A percentile compares a stretch with the other conserved stretches of the same genome.
Evolutionary conservation across 1,140 invertebrate species (phyloP).

Genomic region (Platyura marginata): DNA sequence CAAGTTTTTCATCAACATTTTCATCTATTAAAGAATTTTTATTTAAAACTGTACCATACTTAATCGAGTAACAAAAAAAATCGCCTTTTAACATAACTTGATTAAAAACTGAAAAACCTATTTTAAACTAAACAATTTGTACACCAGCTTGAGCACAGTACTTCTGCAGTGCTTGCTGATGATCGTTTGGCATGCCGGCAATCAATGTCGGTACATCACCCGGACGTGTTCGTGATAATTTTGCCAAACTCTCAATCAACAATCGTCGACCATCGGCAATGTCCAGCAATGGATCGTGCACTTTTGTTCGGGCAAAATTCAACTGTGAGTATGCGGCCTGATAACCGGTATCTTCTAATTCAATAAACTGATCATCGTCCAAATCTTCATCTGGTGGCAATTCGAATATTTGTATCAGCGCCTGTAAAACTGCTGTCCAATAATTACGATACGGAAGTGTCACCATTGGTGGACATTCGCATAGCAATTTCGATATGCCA

Average conservation of each 20-base stretch:
- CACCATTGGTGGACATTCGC: slow-evolving; percentile 39
- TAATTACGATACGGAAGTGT: slow-evolving; percentile 11
- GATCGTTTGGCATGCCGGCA: slow-evolving; percentile 10
- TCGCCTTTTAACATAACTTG: too few species aligned
- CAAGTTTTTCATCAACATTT: too few species aligned
- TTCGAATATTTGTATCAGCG: slow-evolving; percentile 73
- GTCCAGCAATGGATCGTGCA: slow-evolving; percentile 47
- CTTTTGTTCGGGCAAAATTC: slow-evolving; percentile 56
- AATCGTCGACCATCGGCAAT: slow-evolving; percentile 45
- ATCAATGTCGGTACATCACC: slow-evolving; percentile 33
- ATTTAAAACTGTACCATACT: too few species aligned
- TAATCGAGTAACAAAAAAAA: too few species aligned
- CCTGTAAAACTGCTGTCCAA: slow-evolving; percentile 37
- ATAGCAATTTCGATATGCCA: slow-evolving; percentile 70
- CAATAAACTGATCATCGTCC: slow-evolving; percentile 72
- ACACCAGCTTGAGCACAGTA: slow-evolving; percentile 20
- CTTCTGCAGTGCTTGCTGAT: slow-evolving; percentile 19
- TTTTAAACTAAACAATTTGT: slow-evolving; percentile 9
- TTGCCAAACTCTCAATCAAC: slow-evolving; percentile 45
- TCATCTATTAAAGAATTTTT: too few species aligned
- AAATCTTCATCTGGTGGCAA: slow-evolving; percentile 64
- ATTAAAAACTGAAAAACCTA: too few species aligned
- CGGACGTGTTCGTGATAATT: slow-evolving; percentile 36
- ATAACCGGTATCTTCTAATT: slow-evolving; percentile 74
- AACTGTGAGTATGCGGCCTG: slow-evolving; percentile 80